A percentile compares a stretch with the other conserved stretches of the same genome.
phyloP scores from a whole-genome alignment of 2,888 invertebrate genomes.

The Tortricodes alternella region DNA sequence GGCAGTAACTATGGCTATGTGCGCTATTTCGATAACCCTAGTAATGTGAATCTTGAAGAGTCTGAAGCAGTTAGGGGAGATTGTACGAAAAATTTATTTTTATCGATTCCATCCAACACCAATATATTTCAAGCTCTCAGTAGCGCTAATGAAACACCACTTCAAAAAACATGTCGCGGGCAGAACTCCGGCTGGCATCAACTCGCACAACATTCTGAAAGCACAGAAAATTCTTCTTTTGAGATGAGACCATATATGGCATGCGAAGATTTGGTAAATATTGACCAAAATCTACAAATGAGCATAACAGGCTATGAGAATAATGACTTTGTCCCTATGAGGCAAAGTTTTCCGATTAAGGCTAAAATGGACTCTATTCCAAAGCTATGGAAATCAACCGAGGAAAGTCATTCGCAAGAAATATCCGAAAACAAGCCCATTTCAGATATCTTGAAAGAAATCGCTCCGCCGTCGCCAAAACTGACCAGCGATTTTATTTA shows the following conservation, averaged over 20 bases:
- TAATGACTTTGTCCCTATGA: slow-evolving; percentile 68
- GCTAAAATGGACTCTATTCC: slow-evolving; percentile 64
- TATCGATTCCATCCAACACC: slow-evolving; percentile 40
- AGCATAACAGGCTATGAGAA: slow-evolving; percentile 61
- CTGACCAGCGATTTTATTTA: slow-evolving; percentile 45
- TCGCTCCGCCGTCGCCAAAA: slow-evolving; percentile 72
- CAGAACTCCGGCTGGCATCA: slow-evolving; percentile 40
- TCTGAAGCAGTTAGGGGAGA: slow-evolving; percentile 56
- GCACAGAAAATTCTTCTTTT: slow-evolving; percentile 83
- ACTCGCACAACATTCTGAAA: slow-evolving; percentile 82
- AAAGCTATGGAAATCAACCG: slow-evolving; percentile 74
- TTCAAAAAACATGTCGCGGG: slow-evolving; percentile 41
- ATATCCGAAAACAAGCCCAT: slow-evolving; percentile 45
- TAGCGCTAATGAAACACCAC: slow-evolving; percentile 40
- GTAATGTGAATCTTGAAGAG: slow-evolving; percentile 65
- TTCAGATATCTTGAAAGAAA: slow-evolving; percentile 55
- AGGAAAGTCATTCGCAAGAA: slow-evolving; percentile 59
- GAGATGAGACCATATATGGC: slow-evolving; percentile 83
- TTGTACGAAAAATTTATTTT: slow-evolving; percentile 70
- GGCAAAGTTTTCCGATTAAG: slow-evolving; percentile 87
- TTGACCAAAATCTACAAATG: slow-evolving; percentile 84
- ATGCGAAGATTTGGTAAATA: slow-evolving; percentile 86
- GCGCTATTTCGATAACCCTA: slow-evolving; percentile 83
- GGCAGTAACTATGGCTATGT: slow-evolving; percentile 86
- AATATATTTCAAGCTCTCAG: slow-evolving; percentile 39